Conservation (phyloP, 2,797 vertebrate genomes). For the Pangasius krempfi region DNA sequence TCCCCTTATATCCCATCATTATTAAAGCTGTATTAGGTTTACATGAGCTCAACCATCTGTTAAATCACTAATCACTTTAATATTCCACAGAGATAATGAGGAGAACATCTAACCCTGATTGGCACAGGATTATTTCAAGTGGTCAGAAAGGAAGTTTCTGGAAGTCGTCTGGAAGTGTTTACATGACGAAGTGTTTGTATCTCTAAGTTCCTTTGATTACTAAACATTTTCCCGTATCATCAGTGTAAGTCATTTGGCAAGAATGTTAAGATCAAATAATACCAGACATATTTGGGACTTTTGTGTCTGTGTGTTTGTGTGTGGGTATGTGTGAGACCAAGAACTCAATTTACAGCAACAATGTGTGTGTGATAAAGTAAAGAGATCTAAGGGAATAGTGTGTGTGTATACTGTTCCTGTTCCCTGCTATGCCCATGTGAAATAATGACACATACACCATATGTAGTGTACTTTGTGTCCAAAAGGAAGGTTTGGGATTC, state of each 20-base stretch:
- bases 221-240: conserved; percentile 19
- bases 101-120: conserved; percentile 25
- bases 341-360: not conserved
- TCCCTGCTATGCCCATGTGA: not conserved
- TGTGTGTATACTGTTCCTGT: not conserved
- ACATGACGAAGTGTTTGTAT: not conserved
- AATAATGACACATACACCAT: not conserved
- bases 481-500: not conserved
- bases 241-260: conserved; percentile 18
- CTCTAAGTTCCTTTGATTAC: not conserved
- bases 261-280: conserved; percentile 13
- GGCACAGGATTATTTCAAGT: not conserved
- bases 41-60: conserved; percentile 12
- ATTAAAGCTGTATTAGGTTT: conserved; percentile 43
- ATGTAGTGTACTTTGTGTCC: not conserved
- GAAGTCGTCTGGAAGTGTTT: conserved; percentile 19
- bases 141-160: conserved; percentile 16
- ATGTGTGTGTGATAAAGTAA: not conserved
- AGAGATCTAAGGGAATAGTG: not conserved
- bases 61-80: conserved; percentile 28
- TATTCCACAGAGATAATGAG: conserved; percentile 29
- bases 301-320: not conserved
- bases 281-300: not conserved
- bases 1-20: conserved; percentile 26
- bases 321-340: not conserved